These are phyloP conservation scores for Synergus umbraculus DNA, from an alignment of 2,888 invertebrate genomes.

Conservation along the genomic window DNA sequence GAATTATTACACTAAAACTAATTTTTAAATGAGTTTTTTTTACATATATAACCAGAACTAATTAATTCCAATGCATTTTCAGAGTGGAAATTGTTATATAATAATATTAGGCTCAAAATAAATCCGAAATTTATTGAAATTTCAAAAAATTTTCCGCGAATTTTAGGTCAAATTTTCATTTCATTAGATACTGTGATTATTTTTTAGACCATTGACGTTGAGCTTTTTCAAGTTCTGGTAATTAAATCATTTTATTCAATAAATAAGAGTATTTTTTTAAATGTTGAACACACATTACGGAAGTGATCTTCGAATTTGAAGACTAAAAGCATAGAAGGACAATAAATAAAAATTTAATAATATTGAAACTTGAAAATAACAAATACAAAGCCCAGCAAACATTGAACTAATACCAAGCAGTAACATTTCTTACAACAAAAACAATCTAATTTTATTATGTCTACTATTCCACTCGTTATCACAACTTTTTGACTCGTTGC, in stretches of 20 bases:
- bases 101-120: background rate
- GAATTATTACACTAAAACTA: background rate
- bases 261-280: background rate
- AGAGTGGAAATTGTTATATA: background rate
- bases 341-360: background rate
- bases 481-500: background rate
- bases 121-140: background rate
- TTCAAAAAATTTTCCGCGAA: no score
- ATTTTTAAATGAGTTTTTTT: background rate
- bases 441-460: background rate
- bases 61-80: background rate
- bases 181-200: background rate
- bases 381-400: background rate
- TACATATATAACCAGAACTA: background rate
- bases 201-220: background rate
- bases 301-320: background rate
- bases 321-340: background rate
- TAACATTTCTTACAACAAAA: background rate
- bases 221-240: background rate
- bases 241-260: background rate
- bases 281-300: conserved; percentile 5
- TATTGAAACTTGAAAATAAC: background rate
- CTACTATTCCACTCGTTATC: background rate
- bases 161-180: background rate
- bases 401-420: background rate